Conservation (phyloP, 2,797 vertebrate species). For the Galagoides demidoff region DNA sequence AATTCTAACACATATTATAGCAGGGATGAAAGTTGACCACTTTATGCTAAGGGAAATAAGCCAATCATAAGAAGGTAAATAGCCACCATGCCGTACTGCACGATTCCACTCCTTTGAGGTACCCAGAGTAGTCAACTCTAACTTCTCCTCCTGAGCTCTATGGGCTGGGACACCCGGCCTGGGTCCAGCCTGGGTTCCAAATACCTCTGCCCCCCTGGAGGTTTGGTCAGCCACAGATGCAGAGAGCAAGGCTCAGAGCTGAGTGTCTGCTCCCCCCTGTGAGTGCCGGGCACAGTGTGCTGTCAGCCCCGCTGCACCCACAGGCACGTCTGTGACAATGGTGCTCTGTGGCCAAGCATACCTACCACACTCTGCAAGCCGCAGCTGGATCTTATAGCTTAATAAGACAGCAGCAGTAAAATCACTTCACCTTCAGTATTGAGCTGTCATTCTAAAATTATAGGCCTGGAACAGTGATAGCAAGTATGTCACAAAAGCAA, state of each 20-base stretch:
- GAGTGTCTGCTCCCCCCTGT: background rate
- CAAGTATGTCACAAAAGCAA: conserved; percentile 71
- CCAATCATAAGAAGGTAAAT: background rate
- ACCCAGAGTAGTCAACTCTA: background rate
- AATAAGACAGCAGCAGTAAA: conserved; percentile 75
- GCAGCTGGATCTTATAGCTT: conserved; percentile 68
- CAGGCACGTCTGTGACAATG: accelerated
- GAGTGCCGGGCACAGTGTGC: background rate
- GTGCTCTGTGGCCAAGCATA: background rate
- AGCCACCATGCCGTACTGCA: background rate
- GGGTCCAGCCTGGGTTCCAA: background rate
- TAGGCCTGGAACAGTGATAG: conserved; percentile 62
- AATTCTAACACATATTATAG: background rate
- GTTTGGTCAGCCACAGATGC: background rate
- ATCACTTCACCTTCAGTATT: conserved; percentile 70
- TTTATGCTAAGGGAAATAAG: background rate
- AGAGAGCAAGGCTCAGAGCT: background rate
- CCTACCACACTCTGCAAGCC: conserved; percentile 60
- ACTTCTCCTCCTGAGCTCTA: background rate
- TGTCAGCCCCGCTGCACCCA: accelerated
- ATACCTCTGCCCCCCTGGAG: background rate
- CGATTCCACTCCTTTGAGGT: background rate
- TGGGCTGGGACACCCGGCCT: background rate
- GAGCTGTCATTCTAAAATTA: conserved; percentile 81
- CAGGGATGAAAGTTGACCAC: background rate